Conservation (phyloP, 2,888 invertebrate species). For the Trissonchulus latispiculum region DNA sequence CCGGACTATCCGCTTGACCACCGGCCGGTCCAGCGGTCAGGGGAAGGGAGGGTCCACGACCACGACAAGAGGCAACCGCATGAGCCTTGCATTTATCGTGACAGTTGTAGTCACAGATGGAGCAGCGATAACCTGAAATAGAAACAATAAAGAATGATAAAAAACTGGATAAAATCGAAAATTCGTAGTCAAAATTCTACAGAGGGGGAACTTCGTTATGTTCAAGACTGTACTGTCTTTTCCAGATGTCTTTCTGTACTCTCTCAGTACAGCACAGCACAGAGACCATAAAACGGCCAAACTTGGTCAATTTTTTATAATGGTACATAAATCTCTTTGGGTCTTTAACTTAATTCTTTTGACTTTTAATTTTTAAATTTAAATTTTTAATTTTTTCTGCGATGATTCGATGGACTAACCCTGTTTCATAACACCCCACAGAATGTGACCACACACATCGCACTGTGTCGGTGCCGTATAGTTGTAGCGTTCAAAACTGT, state of each 20-base stretch:
- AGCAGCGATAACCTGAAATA: conserved; percentile 58
- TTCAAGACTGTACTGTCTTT: too few species aligned
- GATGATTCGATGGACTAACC: too few species aligned
- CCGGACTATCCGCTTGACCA: too few species aligned
- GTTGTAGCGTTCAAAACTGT: conserved; percentile 71
- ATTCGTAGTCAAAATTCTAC: conserved; percentile 21
- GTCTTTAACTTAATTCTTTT: too few species aligned
- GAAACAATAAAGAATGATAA: conserved; percentile 19
- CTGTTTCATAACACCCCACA: conserved; percentile 81
- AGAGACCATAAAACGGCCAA: too few species aligned
- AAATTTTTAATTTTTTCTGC: too few species aligned
- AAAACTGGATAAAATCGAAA: conserved; percentile 12
- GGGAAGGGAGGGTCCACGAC: conserved; percentile 62
- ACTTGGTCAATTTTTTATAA: too few species aligned
- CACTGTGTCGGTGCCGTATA: conserved; percentile 76
- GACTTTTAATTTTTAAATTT: too few species aligned
- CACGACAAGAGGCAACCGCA: conserved; percentile 59
- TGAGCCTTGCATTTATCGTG: conserved; percentile 85
- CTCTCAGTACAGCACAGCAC: too few species aligned
- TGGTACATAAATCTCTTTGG: too few species aligned
- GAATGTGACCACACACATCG: conserved; percentile 73
- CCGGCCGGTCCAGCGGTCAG: conserved; percentile 90
- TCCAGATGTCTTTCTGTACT: too few species aligned
- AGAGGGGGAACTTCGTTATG: too few species aligned
- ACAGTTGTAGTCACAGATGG: conserved; percentile 86